phyloP scores from a whole-genome alignment of 2,113 vertebrate species.

The Strix uralensis region DNA sequence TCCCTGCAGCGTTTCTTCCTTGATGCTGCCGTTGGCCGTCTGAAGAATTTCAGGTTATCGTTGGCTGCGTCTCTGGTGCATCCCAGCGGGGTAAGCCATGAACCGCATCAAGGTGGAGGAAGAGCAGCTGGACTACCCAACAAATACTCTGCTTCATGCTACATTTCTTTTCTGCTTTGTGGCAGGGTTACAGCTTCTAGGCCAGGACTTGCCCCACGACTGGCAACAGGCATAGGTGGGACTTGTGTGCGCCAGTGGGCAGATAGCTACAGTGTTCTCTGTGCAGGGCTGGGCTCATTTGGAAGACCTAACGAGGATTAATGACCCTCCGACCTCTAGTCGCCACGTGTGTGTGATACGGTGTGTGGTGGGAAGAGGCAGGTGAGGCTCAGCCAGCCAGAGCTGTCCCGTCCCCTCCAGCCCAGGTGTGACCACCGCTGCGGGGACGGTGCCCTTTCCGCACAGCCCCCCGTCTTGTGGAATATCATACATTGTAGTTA shows the following conservation, averaged over 20 bases:
- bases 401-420: not conserved
- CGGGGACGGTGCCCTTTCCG: fast-evolving
- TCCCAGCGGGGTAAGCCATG: not conserved
- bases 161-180: not conserved
- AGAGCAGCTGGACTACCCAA: not conserved
- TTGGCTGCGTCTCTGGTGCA: not conserved
- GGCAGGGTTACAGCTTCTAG: not conserved
- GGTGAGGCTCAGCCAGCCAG: fast-evolving
- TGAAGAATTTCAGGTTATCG: not conserved
- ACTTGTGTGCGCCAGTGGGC: not conserved
- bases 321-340: not conserved
- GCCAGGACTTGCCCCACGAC: not conserved
- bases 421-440: fast-evolving
- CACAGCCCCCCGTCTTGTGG: not conserved
- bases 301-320: not conserved
- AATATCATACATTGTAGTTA: not conserved
- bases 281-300: not conserved
- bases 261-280: not conserved
- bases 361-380: not conserved
- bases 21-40: not conserved
- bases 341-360: fast-evolving
- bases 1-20: not conserved
- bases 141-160: not conserved
- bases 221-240: not conserved
- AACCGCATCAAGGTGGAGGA: not conserved